Percentiles rank a stretch among this genome's conserved stretches.
Conservation (phyloP, 2,113 vertebrate species). For the Machaerirhynchus nigripectus region DNA sequence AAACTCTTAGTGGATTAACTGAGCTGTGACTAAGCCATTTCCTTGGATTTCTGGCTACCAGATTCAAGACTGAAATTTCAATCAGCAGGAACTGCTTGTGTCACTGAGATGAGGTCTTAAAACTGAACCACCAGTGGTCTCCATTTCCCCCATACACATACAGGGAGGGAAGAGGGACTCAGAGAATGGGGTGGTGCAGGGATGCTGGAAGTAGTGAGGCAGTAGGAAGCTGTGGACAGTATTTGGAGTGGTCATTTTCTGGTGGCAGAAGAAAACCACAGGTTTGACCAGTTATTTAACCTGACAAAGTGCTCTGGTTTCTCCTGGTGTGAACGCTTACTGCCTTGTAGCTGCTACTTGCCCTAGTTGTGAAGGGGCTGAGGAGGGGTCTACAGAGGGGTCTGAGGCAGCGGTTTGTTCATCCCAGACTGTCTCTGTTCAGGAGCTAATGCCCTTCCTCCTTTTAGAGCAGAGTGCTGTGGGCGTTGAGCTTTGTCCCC, state of each 20-base stretch:
- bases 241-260: neutral
- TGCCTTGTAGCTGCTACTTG: neutral
- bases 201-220: neutral
- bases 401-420: neutral
- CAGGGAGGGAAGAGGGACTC: neutral
- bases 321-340: neutral
- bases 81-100: neutral
- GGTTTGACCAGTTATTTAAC: neutral
- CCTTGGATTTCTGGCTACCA: conserved; percentile 24
- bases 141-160: neutral
- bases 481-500: neutral
- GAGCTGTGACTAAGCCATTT: conserved; percentile 42
- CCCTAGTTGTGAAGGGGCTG: neutral
- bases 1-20: neutral
- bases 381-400: neutral
- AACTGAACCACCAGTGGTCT: neutral
- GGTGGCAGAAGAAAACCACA: neutral
- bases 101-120: neutral
- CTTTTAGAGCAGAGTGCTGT: neutral
- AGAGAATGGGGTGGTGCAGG: neutral
- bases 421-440: neutral
- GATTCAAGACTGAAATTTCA: conserved; percentile 13
- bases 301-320: neutral
- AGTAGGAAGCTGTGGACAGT: neutral
- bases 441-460: neutral